Evolutionary conservation across 1,140 invertebrate genomes (phyloP).

Genomic region (Parapsyche elsis): DNA sequence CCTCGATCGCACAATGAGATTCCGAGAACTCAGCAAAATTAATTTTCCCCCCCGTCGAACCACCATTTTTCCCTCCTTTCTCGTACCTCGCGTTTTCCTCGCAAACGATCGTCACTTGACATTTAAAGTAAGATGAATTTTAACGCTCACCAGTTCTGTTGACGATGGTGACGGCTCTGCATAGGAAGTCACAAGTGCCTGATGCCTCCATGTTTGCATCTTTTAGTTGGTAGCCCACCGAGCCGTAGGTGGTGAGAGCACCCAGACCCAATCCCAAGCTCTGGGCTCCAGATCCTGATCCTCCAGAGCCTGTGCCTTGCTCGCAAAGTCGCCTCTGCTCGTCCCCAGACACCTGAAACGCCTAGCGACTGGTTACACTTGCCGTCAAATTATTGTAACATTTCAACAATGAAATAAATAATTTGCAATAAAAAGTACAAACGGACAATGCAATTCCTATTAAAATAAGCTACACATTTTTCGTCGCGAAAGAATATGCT

Average conservation of each 20-base stretch:
- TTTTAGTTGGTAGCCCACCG: slow-evolving; percentile 82
- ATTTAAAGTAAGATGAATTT: background rate
- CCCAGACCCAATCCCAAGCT: slow-evolving; percentile 65
- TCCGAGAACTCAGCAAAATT: slow-evolving; percentile 13
- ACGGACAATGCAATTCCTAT: no score
- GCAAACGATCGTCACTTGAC: background rate
- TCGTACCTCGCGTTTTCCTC: background rate
- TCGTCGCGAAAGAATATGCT: no score
- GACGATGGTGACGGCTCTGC: slow-evolving; percentile 77
- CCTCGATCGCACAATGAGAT: background rate
- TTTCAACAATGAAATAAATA: no score
- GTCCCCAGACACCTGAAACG: slow-evolving; percentile 76
- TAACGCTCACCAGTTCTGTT: slow-evolving; percentile 75
- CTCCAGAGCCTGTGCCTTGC: slow-evolving; percentile 65
- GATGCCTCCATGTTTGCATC: slow-evolving; percentile 84
- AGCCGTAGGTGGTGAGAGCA: slow-evolving; percentile 77
- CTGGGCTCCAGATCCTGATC: slow-evolving; percentile 58
- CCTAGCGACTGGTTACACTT: slow-evolving; percentile 22
- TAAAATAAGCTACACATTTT: no score
- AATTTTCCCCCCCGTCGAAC: background rate
- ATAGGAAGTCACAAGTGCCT: slow-evolving; percentile 80
- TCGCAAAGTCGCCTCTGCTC: slow-evolving; percentile 77
- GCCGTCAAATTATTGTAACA: background rate
- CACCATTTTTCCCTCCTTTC: background rate
- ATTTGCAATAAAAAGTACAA: no score